Base-by-base conservation (phyloP, 1,140 invertebrate species). In the Drosophila santomea region DNA sequence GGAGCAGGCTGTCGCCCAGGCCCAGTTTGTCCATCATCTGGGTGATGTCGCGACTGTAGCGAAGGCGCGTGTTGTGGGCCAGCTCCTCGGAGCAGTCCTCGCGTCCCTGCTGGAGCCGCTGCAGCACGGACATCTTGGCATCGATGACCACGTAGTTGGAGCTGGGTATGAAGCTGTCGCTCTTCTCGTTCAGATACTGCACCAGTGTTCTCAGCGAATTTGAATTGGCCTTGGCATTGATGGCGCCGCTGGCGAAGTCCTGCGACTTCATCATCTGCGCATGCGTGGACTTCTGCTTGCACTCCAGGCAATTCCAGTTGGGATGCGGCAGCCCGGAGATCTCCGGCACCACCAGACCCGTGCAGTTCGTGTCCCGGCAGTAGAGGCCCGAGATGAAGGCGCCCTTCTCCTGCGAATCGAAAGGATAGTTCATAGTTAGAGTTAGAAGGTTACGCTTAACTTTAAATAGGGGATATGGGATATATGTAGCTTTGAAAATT, bases 21-120 rank as follows among this genome's bases (percentile, higher is more conserved):
- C 81, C 81, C 38, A 93, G 66, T 50, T 84, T 83, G 47, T 93
- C 83, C 75, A 93, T 85, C n/a, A 93, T 73, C 28, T 88, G 58
- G 52, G 92, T 78, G 6, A 93, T 81, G 56, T 93, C 93, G 0
- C 88, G 75, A 55, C 93, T 92, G 54, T 89, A 91, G 45, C 91
- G 84, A 17, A 80, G 59, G 5, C 78, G 71, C 0, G 88, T 90
- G 12, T 80, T 80, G 3, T 74, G 54, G 20, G 79, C 78, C 66
- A 91, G 64, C 15, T 91, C 91, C 47, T 85, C 86, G 17, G 68
- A 82, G 67, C 88, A 92, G 58, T 92, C 91, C 60, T 92, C 91
- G 3, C 73, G 57, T 0, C 74, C 78, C 61, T 74, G 62, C 2
- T 60, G 57, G 5, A 92, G 45, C 1, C 91, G 77, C 17, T 56